Evolutionary conservation across 2,113 vertebrate genomes (phyloP).

Genomic region (Catagonus wagneri): DNA sequence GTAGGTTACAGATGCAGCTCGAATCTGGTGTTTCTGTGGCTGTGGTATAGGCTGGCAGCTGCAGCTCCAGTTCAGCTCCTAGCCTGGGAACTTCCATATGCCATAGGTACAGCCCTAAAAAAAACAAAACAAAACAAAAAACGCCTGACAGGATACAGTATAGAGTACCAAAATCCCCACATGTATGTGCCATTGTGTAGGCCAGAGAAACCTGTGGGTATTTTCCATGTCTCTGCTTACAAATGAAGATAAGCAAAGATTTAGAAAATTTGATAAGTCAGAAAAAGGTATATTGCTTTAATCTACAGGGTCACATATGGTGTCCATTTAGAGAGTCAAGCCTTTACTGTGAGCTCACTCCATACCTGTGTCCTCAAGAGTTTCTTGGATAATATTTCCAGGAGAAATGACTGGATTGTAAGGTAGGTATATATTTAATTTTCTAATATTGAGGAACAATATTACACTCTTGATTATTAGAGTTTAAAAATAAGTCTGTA

Average conservation of each 20-base stretch:
- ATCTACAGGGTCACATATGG: background rate
- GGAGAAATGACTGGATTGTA: background rate
- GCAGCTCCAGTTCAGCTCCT: too few species aligned
- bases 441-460: background rate
- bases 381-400: background rate
- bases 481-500: background rate
- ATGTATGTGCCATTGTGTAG: background rate
- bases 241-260: background rate
- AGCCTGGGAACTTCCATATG: too few species aligned
- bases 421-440: background rate
- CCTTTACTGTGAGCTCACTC: background rate
- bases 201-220: background rate
- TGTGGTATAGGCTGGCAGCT: too few species aligned
- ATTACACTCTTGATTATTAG: background rate
- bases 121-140: background rate
- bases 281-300: background rate
- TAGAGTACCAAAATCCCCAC: background rate
- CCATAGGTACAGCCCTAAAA: too few species aligned
- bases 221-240: background rate
- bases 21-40: too few species aligned
- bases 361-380: background rate
- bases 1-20: too few species aligned
- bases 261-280: background rate
- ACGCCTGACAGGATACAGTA: background rate
- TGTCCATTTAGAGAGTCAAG: background rate